Evolutionary conservation across 2,113 vertebrate species (phyloP).

Genomic region (Hucho hucho): DNA sequence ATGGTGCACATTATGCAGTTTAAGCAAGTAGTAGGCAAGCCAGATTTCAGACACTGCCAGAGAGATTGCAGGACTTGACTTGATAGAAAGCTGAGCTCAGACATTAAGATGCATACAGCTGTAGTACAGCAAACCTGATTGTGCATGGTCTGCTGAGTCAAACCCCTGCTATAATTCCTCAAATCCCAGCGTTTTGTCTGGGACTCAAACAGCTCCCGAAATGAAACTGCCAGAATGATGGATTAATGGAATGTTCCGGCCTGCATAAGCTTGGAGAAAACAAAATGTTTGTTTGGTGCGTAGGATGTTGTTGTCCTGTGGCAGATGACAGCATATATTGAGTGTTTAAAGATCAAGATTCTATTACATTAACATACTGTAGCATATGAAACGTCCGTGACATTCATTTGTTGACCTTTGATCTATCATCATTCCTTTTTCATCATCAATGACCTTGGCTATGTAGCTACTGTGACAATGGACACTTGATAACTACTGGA

Average conservation of each 20-base stretch:
- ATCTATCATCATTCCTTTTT: too few relatives aligned
- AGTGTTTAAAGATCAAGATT: too few relatives aligned
- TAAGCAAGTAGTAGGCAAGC: too few relatives aligned
- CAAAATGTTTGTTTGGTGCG: not conserved
- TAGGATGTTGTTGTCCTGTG: not conserved
- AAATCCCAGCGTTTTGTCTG: slow-evolving; percentile 6
- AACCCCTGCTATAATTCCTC: not conserved
- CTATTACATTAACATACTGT: too few relatives aligned
- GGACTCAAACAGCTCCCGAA: not conserved
- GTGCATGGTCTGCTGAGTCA: slow-evolving; percentile 9
- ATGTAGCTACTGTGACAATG: too few relatives aligned
- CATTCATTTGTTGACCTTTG: too few relatives aligned
- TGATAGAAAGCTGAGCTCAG: not conserved
- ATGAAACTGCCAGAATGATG: slow-evolving; percentile 9
- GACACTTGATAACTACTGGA: too few relatives aligned
- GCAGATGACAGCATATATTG: too few relatives aligned
- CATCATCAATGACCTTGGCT: too few relatives aligned
- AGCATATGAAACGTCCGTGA: too few relatives aligned
- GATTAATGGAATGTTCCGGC: not conserved
- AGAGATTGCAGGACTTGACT: not conserved
- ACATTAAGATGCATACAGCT: not conserved
- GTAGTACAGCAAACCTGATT: not conserved
- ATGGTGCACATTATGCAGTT: too few relatives aligned
- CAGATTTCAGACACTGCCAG: too few relatives aligned
- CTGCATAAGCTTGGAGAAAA: not conserved